Base-by-base conservation (phyloP, 2,113 vertebrate species). In the Mirounga angustirostris region DNA sequence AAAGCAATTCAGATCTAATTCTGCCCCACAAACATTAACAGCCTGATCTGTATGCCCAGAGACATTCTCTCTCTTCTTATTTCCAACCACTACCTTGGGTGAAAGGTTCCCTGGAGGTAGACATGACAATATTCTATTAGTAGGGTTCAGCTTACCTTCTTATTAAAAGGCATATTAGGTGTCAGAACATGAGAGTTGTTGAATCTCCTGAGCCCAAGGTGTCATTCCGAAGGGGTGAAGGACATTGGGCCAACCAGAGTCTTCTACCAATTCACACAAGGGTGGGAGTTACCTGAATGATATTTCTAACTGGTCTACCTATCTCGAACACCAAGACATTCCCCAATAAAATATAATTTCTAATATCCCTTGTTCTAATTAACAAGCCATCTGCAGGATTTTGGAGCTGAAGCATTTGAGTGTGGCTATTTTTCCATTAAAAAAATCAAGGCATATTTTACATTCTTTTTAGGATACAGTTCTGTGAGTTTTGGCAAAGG, bases 351-450 rank as follows among this genome's bases (percentile, higher is more conserved):
- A 52, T 71, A 74, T 26, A 46, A 67, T 94, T 91, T 92, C 24
- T 92, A 89, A n/a, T 89, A 26, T 89, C 43, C 19, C 40, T 97
- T 95, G 83, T 73, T 94, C 5, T 90, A 89, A 71, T 86, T 43
- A 86, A 86, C 46, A 92, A 69, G 36, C n/a, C n/a, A 50, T 95
- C 43, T 89, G 76, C 92, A 94, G 40, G 61, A 26, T 71, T 63
- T 80, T 33, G 67, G 19, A 58, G 65, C 76, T 87, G 26, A 87
- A 87, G 18, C 26, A 82, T 94, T 78, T 91, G 52, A 87, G 21
- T 71, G 16, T 91, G 83, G 43, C 22, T 54, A 91, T 95, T 74
- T 80, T 36, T 43, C 8, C 26, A 43, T 81, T 89, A 71, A 54
- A 67, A 88, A 59, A 80, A 14, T n/a, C 80, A 74, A 82, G 33